Conservation (phyloP, 2,888 invertebrate genomes). For the Drepana falcataria region DNA sequence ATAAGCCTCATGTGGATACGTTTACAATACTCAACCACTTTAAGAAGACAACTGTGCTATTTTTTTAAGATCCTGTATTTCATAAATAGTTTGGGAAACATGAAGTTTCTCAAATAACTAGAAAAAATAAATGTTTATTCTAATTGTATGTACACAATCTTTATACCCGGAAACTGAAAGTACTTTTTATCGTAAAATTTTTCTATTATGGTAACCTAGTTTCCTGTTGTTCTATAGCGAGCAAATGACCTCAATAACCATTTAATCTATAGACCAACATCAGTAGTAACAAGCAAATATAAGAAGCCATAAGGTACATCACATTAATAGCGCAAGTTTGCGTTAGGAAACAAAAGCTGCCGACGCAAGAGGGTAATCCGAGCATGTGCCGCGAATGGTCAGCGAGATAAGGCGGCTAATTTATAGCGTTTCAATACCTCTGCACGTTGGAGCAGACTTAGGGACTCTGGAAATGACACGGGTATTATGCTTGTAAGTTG, state of each 20-base stretch:
- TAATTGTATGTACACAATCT: no score
- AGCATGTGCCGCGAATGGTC: constrained; percentile 67
- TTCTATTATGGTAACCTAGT: no score
- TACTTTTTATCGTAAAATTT: no score
- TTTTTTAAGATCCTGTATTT: no score
- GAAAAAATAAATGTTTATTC: no score
- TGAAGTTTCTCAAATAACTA: no score
- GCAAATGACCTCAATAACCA: neutral
- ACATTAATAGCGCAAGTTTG: neutral
- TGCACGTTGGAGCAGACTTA: constrained; percentile 11
- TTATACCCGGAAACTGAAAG: no score
- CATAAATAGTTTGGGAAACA: no score
- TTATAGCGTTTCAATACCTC: constrained; percentile 69
- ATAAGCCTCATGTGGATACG: no score
- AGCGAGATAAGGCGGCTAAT: constrained; percentile 64
- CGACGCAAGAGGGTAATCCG: constrained; percentile 52
- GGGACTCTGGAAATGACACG: constrained; percentile 10
- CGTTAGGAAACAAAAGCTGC: constrained; percentile 48
- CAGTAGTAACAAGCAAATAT: neutral
- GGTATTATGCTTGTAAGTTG: constrained; percentile 2
- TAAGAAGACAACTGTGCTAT: no score
- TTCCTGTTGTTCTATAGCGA: no score
- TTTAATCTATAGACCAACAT: neutral
- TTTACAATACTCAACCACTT: no score
- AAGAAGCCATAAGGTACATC: neutral